Percentiles rank a stretch among this genome's conserved stretches.
phyloP scores from a whole-genome alignment of 2,113 vertebrate species.

The Syngnathus scovelli region DNA sequence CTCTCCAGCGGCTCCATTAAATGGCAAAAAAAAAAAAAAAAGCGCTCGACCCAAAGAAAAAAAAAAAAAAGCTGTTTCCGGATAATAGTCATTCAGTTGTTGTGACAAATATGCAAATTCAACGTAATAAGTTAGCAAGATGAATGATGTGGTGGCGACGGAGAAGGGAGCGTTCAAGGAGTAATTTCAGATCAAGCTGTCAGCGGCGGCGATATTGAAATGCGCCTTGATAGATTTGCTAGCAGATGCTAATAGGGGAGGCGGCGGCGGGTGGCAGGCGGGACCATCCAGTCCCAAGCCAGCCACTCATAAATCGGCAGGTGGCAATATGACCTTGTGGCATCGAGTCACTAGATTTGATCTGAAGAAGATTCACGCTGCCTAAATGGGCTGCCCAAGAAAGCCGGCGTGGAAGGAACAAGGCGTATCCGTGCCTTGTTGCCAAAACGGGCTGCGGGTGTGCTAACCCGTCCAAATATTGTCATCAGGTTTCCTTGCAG shows the following conservation, averaged over 20 bases:
- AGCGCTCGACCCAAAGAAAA: slow-evolving; percentile 19
- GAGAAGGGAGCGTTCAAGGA: slow-evolving; percentile 17
- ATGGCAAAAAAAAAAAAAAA: slow-evolving; percentile 26
- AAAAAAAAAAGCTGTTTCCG: slow-evolving; percentile 17
- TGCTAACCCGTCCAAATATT: background rate
- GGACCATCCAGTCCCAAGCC: slow-evolving; percentile 27
- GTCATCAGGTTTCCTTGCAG: background rate
- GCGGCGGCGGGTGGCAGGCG: slow-evolving; percentile 13
- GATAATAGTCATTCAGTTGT: slow-evolving; percentile 34
- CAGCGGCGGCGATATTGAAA: slow-evolving; percentile 21
- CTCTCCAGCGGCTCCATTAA: slow-evolving; percentile 40
- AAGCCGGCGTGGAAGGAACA: background rate
- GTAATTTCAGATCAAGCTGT: slow-evolving; percentile 48
- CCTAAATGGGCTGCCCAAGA: background rate
- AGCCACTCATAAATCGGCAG: slow-evolving; percentile 29
- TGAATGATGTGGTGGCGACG: slow-evolving; percentile 36
- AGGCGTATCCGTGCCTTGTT: background rate
- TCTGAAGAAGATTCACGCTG: background rate
- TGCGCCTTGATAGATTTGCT: slow-evolving; percentile 29
- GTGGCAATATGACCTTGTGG: background rate
- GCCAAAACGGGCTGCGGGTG: background rate
- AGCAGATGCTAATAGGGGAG: slow-evolving; percentile 28
- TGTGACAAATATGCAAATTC: slow-evolving; percentile 57
- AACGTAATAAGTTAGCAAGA: slow-evolving; percentile 39
- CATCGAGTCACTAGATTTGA: slow-evolving; percentile 29